A percentile compares a stretch with the other conserved stretches of the same genome.
These are phyloP conservation scores for Achroia grisella DNA, from an alignment of 1,140 invertebrate genomes.

Conservation along the genomic window DNA sequence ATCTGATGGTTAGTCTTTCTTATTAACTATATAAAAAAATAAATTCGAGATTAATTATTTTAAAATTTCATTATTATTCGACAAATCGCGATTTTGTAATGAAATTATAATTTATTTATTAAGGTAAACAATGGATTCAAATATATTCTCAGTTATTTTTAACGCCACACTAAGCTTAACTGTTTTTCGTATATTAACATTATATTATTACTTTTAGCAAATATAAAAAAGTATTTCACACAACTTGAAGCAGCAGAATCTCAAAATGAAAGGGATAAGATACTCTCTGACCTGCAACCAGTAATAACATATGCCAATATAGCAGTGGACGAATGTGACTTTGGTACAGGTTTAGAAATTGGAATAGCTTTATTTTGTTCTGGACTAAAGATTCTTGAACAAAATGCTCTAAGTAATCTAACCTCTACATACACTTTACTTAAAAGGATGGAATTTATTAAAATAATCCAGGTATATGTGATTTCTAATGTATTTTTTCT, in stretches of 20 bases:
- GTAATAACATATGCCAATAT: conserved; percentile 88
- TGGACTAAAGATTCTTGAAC: conserved; percentile 81
- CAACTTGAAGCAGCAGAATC: conserved; percentile 77
- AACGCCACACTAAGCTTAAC: too few relatives aligned
- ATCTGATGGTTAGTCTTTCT: conserved; percentile 82
- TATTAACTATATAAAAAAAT: too few relatives aligned
- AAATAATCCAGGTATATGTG: conserved; percentile 79
- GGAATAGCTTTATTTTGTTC: conserved; percentile 89
- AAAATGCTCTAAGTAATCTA: conserved; percentile 78
- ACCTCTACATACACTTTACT: conserved; percentile 86
- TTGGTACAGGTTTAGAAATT: conserved; percentile 92
- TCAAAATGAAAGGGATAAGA: conserved; percentile 75
- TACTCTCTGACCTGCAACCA: conserved; percentile 81
- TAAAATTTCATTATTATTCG: too few relatives aligned
- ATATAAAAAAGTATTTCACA: conserved; percentile 82
- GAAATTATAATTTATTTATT: too few relatives aligned
- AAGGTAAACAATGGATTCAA: too few relatives aligned
- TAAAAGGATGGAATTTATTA: conserved; percentile 80
- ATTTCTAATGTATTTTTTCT: too few relatives aligned
- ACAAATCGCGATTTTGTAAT: too few relatives aligned
- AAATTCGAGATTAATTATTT: too few relatives aligned
- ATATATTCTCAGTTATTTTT: too few relatives aligned
- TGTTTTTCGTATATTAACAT: too few relatives aligned
- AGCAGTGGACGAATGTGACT: conserved; percentile 95
- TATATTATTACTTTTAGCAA: background rate